Conservation (phyloP, 2,113 vertebrate species). For the Psilopogon haemacephalus region DNA sequence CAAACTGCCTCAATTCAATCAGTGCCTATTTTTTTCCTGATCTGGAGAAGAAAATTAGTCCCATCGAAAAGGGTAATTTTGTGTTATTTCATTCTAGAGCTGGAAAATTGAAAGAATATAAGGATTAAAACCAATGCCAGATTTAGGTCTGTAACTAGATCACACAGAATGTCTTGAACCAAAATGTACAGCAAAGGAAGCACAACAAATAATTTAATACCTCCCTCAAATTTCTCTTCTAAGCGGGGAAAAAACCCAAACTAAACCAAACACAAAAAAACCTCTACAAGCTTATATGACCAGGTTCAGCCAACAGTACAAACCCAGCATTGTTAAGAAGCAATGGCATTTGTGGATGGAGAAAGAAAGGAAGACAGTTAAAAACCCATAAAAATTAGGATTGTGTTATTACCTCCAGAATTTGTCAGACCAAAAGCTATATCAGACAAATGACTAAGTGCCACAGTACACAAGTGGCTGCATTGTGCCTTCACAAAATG, state of each 20-base stretch:
- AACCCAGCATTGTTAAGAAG: not conserved
- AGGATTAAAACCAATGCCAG: not conserved
- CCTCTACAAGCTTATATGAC: not conserved
- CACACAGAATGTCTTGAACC: not conserved
- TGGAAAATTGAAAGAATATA: not conserved
- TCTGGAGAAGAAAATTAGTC: not conserved
- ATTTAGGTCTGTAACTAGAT: not conserved
- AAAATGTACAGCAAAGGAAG: not conserved
- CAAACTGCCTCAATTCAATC: not conserved
- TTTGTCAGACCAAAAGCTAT: conserved; percentile 47
- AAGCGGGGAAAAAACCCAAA: not conserved
- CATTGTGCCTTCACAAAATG: not conserved
- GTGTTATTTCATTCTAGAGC: not conserved
- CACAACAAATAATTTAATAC: not conserved
- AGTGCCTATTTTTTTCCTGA: not conserved
- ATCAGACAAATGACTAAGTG: conserved; percentile 64
- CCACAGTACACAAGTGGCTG: conserved; percentile 46
- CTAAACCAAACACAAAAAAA: too few species aligned
- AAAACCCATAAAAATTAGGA: conserved; percentile 46
- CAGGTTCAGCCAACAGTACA: not conserved
- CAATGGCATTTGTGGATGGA: conserved; percentile 15
- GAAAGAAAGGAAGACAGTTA: not conserved
- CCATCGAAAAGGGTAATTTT: not conserved
- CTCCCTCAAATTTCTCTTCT: not conserved
- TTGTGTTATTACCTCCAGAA: conserved; percentile 49